Evolutionary conservation across 1,140 invertebrate species (phyloP).

Genomic region (Bombus picipes): DNA sequence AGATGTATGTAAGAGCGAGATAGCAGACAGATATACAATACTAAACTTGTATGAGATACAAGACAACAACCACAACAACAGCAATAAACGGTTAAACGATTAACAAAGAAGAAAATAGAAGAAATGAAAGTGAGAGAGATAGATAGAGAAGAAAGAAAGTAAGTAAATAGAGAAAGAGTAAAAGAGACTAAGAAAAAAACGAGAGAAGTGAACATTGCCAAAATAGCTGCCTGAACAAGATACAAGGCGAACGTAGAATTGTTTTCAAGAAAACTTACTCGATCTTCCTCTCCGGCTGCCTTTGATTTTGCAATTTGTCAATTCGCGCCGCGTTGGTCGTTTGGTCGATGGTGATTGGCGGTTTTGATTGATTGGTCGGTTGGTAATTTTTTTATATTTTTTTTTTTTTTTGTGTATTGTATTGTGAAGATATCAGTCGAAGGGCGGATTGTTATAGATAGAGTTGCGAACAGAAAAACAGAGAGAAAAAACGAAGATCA

Average conservation of each 20-base stretch:
- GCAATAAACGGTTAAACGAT: constrained; percentile 49
- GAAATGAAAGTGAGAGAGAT: constrained; percentile 27
- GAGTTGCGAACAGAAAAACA: constrained; percentile 60
- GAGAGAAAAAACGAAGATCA: constrained; percentile 73
- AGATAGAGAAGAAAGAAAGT: constrained; percentile 26
- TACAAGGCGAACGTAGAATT: constrained; percentile 24
- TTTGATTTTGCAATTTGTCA: constrained; percentile 78
- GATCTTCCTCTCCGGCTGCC: constrained; percentile 82
- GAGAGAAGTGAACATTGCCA: constrained; percentile 42
- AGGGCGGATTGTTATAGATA: constrained; percentile 49
- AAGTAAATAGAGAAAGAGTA: constrained; percentile 33
- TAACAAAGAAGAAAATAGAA: constrained; percentile 26
- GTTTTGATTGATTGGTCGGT: constrained; percentile 68
- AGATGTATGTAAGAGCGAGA: constrained; percentile 36
- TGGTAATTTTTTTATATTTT: neutral
- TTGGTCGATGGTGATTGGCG: constrained; percentile 76
- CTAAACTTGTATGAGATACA: constrained; percentile 21
- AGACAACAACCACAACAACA: constrained; percentile 34
- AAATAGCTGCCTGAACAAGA: constrained; percentile 33
- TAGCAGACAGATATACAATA: constrained; percentile 36
- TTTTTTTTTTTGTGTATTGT: constrained; percentile 69
- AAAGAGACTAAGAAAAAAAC: constrained; percentile 24
- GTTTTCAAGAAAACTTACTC: constrained; percentile 79
- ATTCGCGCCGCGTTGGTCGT: constrained; percentile 74
- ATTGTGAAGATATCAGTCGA: constrained; percentile 73